Evolutionary conservation across 2,797 vertebrate genomes (phyloP), one percentile per base, ranked within the genome.

Genomic region (Denticeps clupeoides): DNA sequence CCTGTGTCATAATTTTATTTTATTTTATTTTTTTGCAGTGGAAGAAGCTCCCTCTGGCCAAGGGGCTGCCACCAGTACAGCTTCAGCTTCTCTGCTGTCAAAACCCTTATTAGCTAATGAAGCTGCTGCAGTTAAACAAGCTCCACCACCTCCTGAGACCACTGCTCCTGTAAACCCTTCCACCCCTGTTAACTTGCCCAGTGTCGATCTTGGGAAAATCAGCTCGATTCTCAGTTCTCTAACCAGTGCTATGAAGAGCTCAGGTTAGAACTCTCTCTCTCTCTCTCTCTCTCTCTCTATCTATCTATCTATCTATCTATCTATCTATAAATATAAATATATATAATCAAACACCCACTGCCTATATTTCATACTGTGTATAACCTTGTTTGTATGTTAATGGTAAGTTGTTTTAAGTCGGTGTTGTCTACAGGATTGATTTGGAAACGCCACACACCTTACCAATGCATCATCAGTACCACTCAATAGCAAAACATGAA

Each of bases 191-290:
- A 81, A 82, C 58, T 64, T 91, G 49, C 82, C 87, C 62, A 84
- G 81, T 4, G 88, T 96, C 51, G 90, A 96, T 75, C 72, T 97
- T 63, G 83, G 84, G 18, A 97, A 96, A 78, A 99, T 97, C 67
- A 90, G 89, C 71, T 95, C 92, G 67, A 93, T 97, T 58, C 86
- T 97, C 41, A 97, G 82, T 82, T 96, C 85, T 56, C 67, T 99
- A 33, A 90, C 83, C 0, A 90, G 91, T 0, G 89, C 82, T n/a
- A 89, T 91, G 79, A 97, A 96, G 67, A 90, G 72, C 49, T 83
- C 90, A 61, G 91, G 93, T 96, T 77, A 87, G 89, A 58, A n/a
- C 16, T 2, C n/a, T n/a, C n/a, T n/a, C n/a, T n/a, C n/a, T n/a
- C n/a, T n/a, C n/a, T n/a, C n/a, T n/a, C n/a, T n/a, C n/a, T n/a